Base-by-base conservation (phyloP, 2,888 invertebrate genomes). In the Byasa hedistus region DNA sequence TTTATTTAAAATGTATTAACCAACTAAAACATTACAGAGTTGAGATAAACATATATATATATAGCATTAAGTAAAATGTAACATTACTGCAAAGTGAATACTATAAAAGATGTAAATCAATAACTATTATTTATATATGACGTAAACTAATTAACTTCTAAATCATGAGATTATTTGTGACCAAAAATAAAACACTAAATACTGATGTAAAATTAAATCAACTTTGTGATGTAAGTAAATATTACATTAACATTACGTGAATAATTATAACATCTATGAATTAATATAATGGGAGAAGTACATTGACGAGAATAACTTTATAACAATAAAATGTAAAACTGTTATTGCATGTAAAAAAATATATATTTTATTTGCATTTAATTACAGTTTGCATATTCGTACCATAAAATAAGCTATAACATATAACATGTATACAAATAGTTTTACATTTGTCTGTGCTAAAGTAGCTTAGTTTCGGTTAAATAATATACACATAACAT, bases 401-500 rank as follows among this genome's bases (percentile, higher is more conserved):
- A 17, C 39, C 36, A 39, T 10, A 36, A 61, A 54, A 61, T 61
- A 61, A 3, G 36, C 22, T 22, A 36, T 32, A 21, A 54, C 15
- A 23, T 54, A 23, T 54, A 54, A 8, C 10, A 54, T 54, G 54
- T 54, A 15, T 56, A 27, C 23, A 56, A 15, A 56, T 64, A 60
- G 52, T 56, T 57, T 39, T 27, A 61, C 64, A 60, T 56, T 39
- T 62, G 36, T 56, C 58, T 57, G 48, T 62, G 58, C 36, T 62
- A 63, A 36, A 67, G 56, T 48, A 27, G 36, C 54, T 52, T 44
- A 58, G 64, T n/a, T 17, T 59, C 54, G 23, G 22, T 51, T 59
- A 58, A 54, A 58, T 63, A 48, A 64, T 51, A 21, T 64, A 36
- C 52, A 54, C 51, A 44, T 23, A 36, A 36, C 19, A 5, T 22